phyloP scores from a whole-genome alignment of 2,797 vertebrate species.

The Ispidina picta region DNA sequence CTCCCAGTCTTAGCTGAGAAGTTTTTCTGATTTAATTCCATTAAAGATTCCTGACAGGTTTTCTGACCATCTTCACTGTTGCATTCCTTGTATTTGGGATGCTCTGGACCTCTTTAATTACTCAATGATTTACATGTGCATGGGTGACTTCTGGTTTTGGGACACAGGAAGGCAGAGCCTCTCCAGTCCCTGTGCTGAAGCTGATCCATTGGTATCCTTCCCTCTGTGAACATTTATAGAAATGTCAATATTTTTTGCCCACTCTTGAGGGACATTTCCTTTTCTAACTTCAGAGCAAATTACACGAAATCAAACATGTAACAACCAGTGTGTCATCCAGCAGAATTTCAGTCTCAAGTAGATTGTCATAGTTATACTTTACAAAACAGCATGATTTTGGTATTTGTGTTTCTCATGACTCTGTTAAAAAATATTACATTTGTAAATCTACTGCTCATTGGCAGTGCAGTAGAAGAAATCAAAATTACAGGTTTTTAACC shows the following conservation, averaged over 20 bases:
- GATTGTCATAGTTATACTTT: not conserved
- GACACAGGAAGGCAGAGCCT: not conserved
- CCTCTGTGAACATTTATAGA: not conserved
- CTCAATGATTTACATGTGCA: not conserved
- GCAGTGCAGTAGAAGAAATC: not conserved
- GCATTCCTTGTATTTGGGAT: not conserved
- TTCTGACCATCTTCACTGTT: not conserved
- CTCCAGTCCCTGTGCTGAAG: not conserved
- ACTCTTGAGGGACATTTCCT: not conserved
- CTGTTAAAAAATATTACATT: not conserved
- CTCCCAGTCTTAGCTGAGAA: not conserved
- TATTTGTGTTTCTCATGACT: not conserved
- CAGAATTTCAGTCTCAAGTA: not conserved
- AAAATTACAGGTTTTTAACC: not conserved
- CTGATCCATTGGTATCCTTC: not conserved
- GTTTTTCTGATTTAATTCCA: not conserved
- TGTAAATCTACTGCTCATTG: not conserved
- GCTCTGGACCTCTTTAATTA: not conserved
- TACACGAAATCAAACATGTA: not conserved
- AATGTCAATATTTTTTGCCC: not conserved
- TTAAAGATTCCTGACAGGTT: not conserved
- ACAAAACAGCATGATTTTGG: not conserved
- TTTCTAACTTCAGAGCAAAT: not conserved
- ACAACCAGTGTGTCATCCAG: not conserved
- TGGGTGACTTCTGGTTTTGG: not conserved